Evolutionary conservation across 1,140 invertebrate species (phyloP), one percentile per base, ranked within the genome.

Genomic region (Drosophila truncata): DNA sequence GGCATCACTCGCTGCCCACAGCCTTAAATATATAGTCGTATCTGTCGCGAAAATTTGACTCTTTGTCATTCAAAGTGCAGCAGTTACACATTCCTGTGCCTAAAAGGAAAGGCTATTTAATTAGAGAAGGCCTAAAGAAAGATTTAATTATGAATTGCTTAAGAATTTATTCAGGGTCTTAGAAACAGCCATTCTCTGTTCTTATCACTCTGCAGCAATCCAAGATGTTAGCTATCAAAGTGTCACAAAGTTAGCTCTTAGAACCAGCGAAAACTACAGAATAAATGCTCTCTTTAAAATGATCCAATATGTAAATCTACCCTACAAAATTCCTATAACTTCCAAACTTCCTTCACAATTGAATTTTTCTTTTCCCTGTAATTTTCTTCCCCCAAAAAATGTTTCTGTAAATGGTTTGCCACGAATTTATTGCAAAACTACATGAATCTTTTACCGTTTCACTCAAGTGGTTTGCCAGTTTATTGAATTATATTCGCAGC

Each of bases 31-130:
- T 76, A 82, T 79, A 66, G 52, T 65, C 60, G 64, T 71, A 80
- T 78, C 33, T 88, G 84, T 90, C 80, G 73, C 80, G 35, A 67
- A 77, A 84, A 84, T 81, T 75, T 74, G 54, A 84, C 69, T 88
- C 62, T 80, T 57, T 71, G 80, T 83, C 84, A 80, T 67, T 80
- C 58, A 83, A 75, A 76, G 31, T 76, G 59, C 58, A 60, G 37
- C 57, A 50, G 25, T 33, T 20, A 49, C 25, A 54, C 44, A 35
- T 27, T 35, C 11, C 0, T 31, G 58, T 44, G n/a, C 7, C 23
- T 13, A 4, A 9, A n/a, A n/a, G n/a, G 1, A 35, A 8, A 1
- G 1, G 9, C 13, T 35, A 14, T 41, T 70, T 35, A 44, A 67
- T 54, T 37, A 16, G 20, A 23, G 31, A n/a, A 3, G 29, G 13